Evolutionary conservation across 2,797 vertebrate genomes (phyloP).

Genomic region (Champsocephalus esox): DNA sequence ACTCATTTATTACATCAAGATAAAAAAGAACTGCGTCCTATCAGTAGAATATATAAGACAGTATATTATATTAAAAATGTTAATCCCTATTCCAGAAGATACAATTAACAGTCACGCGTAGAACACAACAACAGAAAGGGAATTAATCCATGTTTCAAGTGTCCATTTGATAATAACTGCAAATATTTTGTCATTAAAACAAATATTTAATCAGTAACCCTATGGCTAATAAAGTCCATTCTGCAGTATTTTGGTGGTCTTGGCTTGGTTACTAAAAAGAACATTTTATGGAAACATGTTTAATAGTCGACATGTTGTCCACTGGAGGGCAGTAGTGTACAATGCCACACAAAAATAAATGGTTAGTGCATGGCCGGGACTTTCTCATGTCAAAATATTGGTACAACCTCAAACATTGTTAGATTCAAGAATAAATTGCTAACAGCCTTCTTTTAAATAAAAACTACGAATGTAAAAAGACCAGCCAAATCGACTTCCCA

Average conservation of each 20-base stretch:
- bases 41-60: constrained; percentile 67
- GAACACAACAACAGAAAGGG: constrained; percentile 57
- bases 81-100: constrained; percentile 62
- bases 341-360: constrained; percentile 12
- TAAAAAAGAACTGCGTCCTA: constrained; percentile 67
- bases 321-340: constrained; percentile 74
- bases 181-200: constrained; percentile 57
- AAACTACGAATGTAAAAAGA: constrained; percentile 15
- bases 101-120: constrained; percentile 79
- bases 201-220: constrained; percentile 73
- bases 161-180: constrained; percentile 67
- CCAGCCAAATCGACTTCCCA: constrained; percentile 15
- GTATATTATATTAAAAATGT: constrained; percentile 62
- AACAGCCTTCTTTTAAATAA: not conserved
- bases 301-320: constrained; percentile 50
- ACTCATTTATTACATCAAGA: constrained; percentile 59
- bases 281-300: constrained; percentile 27
- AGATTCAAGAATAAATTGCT: not conserved
- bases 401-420: not conserved
- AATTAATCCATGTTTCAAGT: constrained; percentile 61
- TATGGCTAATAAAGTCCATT: constrained; percentile 59
- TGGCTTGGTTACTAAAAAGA: constrained; percentile 38
- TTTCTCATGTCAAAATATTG: constrained; percentile 9
- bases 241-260: constrained; percentile 45
- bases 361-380: constrained; percentile 10